Evolutionary conservation across 1,140 invertebrate species (phyloP).

Genomic region (Nasonia vitripennis): DNA sequence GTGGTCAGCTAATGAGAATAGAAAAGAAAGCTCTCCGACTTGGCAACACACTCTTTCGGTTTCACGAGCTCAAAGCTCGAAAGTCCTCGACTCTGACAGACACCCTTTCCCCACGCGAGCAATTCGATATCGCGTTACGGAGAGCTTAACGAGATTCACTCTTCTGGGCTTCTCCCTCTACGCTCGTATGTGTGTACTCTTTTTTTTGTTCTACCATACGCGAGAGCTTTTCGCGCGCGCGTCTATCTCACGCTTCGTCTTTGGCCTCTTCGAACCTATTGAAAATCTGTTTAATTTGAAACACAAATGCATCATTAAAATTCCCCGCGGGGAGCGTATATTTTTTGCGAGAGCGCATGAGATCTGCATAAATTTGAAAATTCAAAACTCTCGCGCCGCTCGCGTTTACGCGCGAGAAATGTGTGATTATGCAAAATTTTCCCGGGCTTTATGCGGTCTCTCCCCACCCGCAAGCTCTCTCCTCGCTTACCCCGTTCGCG

Average conservation of each 20-base stretch:
- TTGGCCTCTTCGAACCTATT: constrained; percentile 5
- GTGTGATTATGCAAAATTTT: constrained; percentile 43
- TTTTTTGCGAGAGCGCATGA: constrained; percentile 1
- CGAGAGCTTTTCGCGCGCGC: neutral
- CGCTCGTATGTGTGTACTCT: neutral
- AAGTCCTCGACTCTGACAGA: constrained; percentile 33
- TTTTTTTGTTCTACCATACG: neutral
- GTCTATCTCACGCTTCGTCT: neutral
- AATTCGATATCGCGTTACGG: constrained; percentile 41
- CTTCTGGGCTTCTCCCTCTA: constrained; percentile 14
- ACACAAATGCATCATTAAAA: constrained; percentile 27
- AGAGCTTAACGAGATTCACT: constrained; percentile 52
- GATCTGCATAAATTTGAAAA: constrained; percentile 46
- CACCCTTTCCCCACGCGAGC: constrained; percentile 4
- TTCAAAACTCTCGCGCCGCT: constrained; percentile 15
- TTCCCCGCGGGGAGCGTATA: neutral
- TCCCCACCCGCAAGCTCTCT: too few relatives aligned
- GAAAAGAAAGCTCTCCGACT: neutral
- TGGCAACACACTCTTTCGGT: neutral
- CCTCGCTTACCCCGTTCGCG: neutral
- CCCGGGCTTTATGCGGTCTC: neutral
- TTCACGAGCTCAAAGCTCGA: constrained; percentile 33
- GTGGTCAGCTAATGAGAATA: neutral
- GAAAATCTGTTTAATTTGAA: constrained; percentile 47
- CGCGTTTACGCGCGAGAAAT: constrained; percentile 18